Conservation (phyloP, 23 tunicate species). For the Ascidia mentula region DNA sequence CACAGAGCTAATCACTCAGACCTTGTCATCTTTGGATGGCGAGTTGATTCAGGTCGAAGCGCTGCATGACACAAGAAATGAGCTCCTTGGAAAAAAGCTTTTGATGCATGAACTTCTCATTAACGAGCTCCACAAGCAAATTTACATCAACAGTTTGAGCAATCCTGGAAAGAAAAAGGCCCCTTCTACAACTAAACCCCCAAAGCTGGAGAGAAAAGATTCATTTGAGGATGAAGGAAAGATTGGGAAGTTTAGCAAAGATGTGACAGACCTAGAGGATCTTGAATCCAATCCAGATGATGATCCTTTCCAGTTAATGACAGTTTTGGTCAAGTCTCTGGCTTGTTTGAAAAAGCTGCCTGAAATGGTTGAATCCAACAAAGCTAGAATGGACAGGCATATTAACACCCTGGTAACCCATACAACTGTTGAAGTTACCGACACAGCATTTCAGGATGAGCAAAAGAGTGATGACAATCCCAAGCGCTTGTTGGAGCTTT, state of each 20-base stretch:
- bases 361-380: constrained; percentile 66
- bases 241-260: constrained; percentile 53
- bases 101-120: constrained; percentile 76
- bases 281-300: constrained; percentile 53
- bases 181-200: neutral
- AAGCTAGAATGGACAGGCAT: constrained; percentile 79
- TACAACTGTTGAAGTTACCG: constrained; percentile 88
- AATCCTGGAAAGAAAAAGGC: constrained; percentile 1
- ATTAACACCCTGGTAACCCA: constrained; percentile 82
- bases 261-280: constrained; percentile 54
- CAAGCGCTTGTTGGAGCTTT: constrained; percentile 67
- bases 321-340: constrained; percentile 72
- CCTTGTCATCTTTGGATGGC: constrained; percentile 32
- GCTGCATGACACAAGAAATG: constrained; percentile 84
- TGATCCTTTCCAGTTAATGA: constrained; percentile 68
- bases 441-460: constrained; percentile 58
- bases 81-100: constrained; percentile 65
- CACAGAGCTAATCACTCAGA: constrained; percentile 60
- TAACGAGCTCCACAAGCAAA: constrained; percentile 76
- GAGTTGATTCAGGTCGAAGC: constrained; percentile 89
- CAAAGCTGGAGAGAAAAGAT: constrained; percentile 8
- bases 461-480: constrained; percentile 64
- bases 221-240: constrained; percentile 22
- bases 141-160: constrained; percentile 60
- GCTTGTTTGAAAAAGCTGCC: constrained; percentile 56